Evolutionary conservation across 2,888 invertebrate species (phyloP).

Genomic region (Acronicta aceris): DNA sequence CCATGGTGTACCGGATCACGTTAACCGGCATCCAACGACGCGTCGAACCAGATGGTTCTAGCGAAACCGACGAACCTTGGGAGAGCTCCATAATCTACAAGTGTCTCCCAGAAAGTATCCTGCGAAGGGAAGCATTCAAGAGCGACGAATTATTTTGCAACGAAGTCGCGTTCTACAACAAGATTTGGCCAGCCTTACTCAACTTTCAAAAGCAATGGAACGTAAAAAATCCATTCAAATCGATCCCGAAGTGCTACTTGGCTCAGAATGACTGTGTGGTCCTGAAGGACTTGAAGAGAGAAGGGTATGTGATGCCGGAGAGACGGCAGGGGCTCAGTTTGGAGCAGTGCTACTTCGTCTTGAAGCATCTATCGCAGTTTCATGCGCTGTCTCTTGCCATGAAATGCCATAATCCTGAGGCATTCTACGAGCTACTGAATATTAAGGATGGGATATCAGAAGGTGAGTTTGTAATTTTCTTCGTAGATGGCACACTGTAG

Average conservation of each 20-base stretch:
- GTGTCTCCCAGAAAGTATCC: conserved; percentile 91
- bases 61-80: conserved; percentile 87
- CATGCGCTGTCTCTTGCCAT: conserved; percentile 91
- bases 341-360: conserved; percentile 89
- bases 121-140: conserved; percentile 91
- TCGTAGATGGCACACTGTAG: too few species aligned
- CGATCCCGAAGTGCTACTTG: conserved; percentile 90
- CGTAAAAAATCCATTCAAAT: conserved; percentile 81
- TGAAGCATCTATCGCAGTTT: conserved; percentile 90
- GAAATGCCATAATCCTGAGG: conserved; percentile 89
- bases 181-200: conserved; percentile 91
- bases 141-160: conserved; percentile 92
- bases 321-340: conserved; percentile 90
- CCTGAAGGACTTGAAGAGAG: conserved; percentile 89
- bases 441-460: conserved; percentile 84
- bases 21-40: conserved; percentile 86
- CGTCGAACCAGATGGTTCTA: conserved; percentile 68
- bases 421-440: conserved; percentile 86
- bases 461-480: conserved; percentile 65
- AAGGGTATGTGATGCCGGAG: conserved; percentile 91
- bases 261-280: conserved; percentile 89
- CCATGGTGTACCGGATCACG: conserved; percentile 91
- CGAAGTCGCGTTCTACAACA: conserved; percentile 92
- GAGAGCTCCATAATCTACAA: conserved; percentile 92
- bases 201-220: conserved; percentile 88